Base-by-base conservation (phyloP, 37 sponge, comb jelly and placozoan genomes). In the Beroe ovata region DNA sequence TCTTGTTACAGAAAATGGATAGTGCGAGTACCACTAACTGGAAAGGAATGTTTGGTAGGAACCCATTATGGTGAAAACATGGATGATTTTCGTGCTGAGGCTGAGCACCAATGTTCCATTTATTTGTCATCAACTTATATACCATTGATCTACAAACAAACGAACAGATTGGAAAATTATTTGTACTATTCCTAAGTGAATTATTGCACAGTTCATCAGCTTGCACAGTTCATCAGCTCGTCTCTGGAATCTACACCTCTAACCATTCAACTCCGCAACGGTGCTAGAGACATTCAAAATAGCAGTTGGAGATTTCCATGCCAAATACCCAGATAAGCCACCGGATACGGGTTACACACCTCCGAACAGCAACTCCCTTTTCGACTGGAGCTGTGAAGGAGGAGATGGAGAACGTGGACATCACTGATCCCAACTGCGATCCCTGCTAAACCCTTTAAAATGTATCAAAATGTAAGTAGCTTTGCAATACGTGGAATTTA, bases 1-100 rank as follows among this genome's bases (percentile, higher is more conserved):
- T 77, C 23, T 23, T 77, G 28, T 54, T 77, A 6, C 84, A 77
- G 25, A 77, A 77, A 36, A 77, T 77, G 84, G 84, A 77, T 6
- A 8, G 14, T 4, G 41, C 54, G 1, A 42, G 28, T n/a, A 42
- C 22, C 22, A 28, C 42, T n/a, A 33, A 77, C 84, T 77, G 84
- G 84, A 42, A 77, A 42, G 84, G 84, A 16, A 77, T 77, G 84
- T 77, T 77, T 36, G 22, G 33, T 25, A 77, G 33, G 54, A 39
- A 77, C 21, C 84, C 84, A 8, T 54, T 77, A 23, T 77, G 84
- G 84, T 77, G 84, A 77, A 62, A 20, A 25, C 54, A n/a, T n/a
- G n/a, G n/a, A n/a, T n/a, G n/a, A n/a, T n/a, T n/a, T n/a, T n/a
- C n/a, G n/a, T n/a, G n/a, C n/a, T n/a, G n/a, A n/a, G n/a, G n/a